Evolutionary conservation across 2,888 invertebrate genomes (phyloP), one percentile per base, ranked within the genome.

Genomic region (Mimachlamys varia): DNA sequence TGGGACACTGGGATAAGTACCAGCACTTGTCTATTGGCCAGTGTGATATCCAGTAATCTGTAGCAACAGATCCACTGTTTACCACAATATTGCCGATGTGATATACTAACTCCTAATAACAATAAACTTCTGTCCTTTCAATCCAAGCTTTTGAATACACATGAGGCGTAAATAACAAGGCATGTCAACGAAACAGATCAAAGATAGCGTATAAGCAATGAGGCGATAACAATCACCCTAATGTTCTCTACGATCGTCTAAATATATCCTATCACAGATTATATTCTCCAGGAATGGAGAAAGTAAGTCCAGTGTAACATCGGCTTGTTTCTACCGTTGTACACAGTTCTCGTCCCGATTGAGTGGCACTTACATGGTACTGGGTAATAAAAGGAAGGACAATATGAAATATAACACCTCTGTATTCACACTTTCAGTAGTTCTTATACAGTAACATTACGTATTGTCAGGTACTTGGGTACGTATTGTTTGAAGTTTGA

Each of bases 11-110:
- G 22, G 62, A 62, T 7, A 76, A 12, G 27, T 17, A 2, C 33
- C 27, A 22, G 12, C 13, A 76, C 12, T 76, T 76, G 76, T 76
- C 33, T 76, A 76, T 76, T 76, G 76, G 76, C 17, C 15, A 33
- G 27, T 27, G 76, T 33, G 76, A 33, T 53, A 53, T 53, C 13
- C 3, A 53, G 53, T 19, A 19, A 53, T 76, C 76, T 76, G 33
- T 76, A 33, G 76, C 76, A 33, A 76, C 76, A 76, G 76, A 76
- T 76, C 76, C 15, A 76, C 76, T 76, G 76, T 76, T 76, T 76
- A 76, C 22, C 76, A 58, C 19, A 58, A 58, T 58, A 58, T 58
- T 58, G 27, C 76, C 33, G 0, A 76, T 76, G n/a, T 58, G 19
- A 58, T 58, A 33, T 27, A 76, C 76, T 76, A 76, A 76, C 76